Conservation (phyloP, 2,888 invertebrate species). For the Papilio gigon region DNA sequence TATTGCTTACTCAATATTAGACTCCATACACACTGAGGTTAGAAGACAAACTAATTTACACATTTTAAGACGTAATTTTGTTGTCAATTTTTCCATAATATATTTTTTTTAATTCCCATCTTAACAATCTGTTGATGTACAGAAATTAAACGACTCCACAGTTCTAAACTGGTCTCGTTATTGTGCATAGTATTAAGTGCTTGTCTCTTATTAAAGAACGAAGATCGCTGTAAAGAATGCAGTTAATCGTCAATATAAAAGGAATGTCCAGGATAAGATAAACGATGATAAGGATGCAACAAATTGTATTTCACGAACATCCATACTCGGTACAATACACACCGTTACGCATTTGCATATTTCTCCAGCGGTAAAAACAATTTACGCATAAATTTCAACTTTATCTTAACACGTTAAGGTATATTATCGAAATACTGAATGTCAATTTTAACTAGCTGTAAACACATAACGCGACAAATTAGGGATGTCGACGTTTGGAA, state of each 20-base stretch:
- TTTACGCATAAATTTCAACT: slow-evolving; percentile 46
- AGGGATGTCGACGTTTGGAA: slow-evolving; percentile 43
- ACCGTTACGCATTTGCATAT: slow-evolving; percentile 66
- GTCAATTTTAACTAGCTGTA: slow-evolving; percentile 40
- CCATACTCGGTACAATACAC: slow-evolving; percentile 61
- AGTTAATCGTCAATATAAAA: slow-evolving; percentile 48
- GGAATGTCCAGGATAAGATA: slow-evolving; percentile 43
- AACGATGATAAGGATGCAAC: slow-evolving; percentile 67
- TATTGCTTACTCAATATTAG: neutral
- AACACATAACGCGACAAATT: slow-evolving; percentile 58
- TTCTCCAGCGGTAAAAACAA: slow-evolving; percentile 43
- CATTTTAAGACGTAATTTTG: too few relatives aligned
- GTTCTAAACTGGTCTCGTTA: too few relatives aligned
- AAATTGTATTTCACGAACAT: slow-evolving; percentile 71
- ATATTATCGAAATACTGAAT: slow-evolving; percentile 27
- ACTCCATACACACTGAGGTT: neutral
- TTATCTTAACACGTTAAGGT: slow-evolving; percentile 44
- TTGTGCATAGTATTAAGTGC: neutral
- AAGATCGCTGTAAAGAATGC: too few relatives aligned
- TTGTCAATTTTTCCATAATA: too few relatives aligned
- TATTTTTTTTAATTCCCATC: too few relatives aligned
- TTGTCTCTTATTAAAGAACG: neutral
- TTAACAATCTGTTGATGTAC: too few relatives aligned
- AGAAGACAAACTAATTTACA: neutral
- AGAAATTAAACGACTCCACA: too few relatives aligned